Conservation (phyloP, 2,113 vertebrate species). For the Nannobrachium achirus region DNA sequence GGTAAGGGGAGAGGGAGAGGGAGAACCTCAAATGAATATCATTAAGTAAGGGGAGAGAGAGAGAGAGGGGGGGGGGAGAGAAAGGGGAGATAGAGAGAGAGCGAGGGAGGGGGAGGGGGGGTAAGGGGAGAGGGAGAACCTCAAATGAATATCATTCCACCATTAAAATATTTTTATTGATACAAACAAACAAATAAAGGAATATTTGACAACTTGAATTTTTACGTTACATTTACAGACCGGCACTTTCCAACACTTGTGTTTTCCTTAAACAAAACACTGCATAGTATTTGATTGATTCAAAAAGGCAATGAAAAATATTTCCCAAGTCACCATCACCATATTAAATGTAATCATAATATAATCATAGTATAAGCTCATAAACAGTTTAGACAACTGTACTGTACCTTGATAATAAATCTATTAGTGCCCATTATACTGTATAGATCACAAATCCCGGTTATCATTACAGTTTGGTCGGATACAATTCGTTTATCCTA, state of each 20-base stretch:
- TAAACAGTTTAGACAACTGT: not conserved
- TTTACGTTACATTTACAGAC: constrained; percentile 39
- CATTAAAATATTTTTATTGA: constrained; percentile 80
- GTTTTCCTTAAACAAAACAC: constrained; percentile 19
- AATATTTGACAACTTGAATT: constrained; percentile 77
- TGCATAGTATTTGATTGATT: not conserved
- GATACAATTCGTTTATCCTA: not conserved
- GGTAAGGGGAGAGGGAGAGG: not conserved
- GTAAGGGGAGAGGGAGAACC: no score
- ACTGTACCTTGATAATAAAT: not conserved
- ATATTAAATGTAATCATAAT: not conserved
- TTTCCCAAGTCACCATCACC: constrained; percentile 41
- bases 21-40: no score
- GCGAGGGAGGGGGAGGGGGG: no score
- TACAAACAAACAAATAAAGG: constrained; percentile 89
- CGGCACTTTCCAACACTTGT: not conserved
- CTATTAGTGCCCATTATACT: not conserved
- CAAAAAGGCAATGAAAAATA: constrained; percentile 19
- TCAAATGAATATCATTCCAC: no score
- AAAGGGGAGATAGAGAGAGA: not conserved
- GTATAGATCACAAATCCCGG: constrained; percentile 14
- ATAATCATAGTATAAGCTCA: no score
- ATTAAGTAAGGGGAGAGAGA: not conserved
- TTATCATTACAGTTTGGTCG: not conserved
- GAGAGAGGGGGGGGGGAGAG: not conserved